Evolutionary conservation across 2,797 vertebrate genomes (phyloP).

Genomic region (Pseudomugil tenellus): DNA sequence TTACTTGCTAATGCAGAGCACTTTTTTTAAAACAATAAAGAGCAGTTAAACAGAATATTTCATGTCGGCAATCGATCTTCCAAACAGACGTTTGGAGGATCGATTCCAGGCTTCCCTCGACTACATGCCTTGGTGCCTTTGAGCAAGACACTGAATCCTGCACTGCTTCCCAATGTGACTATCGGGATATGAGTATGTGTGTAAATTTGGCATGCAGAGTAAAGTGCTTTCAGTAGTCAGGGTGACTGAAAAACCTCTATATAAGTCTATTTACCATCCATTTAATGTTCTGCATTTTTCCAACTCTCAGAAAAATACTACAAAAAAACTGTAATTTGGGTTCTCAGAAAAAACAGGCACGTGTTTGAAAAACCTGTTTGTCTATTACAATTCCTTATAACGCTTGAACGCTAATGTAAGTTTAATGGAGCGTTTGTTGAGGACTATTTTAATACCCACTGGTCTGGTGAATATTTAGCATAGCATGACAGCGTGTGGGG

Average conservation of each 20-base stretch:
- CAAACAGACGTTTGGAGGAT: too few species aligned
- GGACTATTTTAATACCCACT: slow-evolving; percentile 28
- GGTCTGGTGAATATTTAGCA: slow-evolving; percentile 10
- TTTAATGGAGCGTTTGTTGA: slow-evolving; percentile 5
- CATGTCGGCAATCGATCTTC: too few species aligned
- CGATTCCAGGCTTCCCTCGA: too few species aligned
- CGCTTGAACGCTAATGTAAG: background rate
- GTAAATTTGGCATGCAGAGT: too few species aligned
- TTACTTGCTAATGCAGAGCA: slow-evolving; percentile 25
- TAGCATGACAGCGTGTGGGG: background rate
- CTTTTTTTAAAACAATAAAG: slow-evolving; percentile 20
- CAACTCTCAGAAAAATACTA: background rate
- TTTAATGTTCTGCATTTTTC: background rate
- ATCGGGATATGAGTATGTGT: too few species aligned
- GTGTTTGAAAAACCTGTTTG: background rate
- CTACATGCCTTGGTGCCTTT: too few species aligned
- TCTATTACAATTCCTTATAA: background rate
- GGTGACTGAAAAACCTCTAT: too few species aligned
- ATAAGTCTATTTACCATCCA: background rate
- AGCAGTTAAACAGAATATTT: too few species aligned
- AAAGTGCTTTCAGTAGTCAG: too few species aligned
- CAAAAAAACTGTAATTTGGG: slow-evolving; percentile 2
- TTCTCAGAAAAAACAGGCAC: background rate
- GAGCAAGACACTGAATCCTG: too few species aligned
- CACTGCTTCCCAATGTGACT: too few species aligned